Conservation (phyloP, 1,140 invertebrate genomes). For the Orussus abietinus region DNA sequence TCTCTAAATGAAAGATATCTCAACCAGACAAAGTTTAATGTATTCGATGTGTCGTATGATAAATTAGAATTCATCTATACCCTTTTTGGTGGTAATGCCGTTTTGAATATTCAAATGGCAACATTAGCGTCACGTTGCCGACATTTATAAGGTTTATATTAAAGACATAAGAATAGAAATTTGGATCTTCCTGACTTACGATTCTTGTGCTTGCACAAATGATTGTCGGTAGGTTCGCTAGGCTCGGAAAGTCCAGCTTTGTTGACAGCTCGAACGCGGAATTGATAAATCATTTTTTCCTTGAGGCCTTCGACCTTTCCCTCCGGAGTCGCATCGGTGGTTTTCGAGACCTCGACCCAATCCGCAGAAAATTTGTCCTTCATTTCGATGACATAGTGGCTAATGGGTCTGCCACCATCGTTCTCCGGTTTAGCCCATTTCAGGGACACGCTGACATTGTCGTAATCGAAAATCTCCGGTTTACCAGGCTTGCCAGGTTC, state of each 20-base stretch:
- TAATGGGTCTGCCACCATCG: conserved; percentile 93
- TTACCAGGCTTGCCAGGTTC: conserved; percentile 85
- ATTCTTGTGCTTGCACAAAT: conserved; percentile 89
- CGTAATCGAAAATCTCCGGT: conserved; percentile 90
- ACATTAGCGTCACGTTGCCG: no score
- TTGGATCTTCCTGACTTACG: conserved; percentile 67
- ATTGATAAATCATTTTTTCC: conserved; percentile 91
- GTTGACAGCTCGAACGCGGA: conserved; percentile 87
- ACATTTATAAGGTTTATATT: not conserved
- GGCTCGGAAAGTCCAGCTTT: conserved; percentile 84
- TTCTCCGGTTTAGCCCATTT: conserved; percentile 86
- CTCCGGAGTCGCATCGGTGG: conserved; percentile 71
- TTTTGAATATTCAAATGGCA: no score
- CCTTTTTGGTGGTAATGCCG: no score
- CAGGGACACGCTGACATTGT: conserved; percentile 84
- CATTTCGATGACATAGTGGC: conserved; percentile 92
- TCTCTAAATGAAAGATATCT: no score
- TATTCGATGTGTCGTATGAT: no score
- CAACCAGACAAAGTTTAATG: no score
- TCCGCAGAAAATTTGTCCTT: conserved; percentile 90
- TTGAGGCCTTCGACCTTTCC: conserved; percentile 83
- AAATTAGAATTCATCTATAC: no score
- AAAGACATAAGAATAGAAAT: not conserved
- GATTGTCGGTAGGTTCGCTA: conserved; percentile 88
- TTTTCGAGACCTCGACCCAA: conserved; percentile 84